Evolutionary conservation across 2,888 invertebrate genomes (phyloP).

Genomic region (Muscina levida): DNA sequence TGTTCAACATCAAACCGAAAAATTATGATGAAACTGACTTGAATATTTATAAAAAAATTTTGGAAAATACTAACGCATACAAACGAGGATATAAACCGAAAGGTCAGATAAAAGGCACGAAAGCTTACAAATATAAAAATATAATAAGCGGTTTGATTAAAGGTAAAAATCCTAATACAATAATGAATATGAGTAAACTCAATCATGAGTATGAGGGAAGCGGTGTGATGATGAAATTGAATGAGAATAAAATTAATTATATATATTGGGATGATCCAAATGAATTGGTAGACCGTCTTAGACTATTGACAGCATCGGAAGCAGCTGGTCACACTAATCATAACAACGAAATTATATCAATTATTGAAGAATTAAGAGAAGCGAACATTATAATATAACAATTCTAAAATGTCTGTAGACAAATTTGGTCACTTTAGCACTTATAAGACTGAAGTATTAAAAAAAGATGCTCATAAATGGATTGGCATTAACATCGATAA

Average conservation of each 20-base stretch:
- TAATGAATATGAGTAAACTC: too few relatives aligned
- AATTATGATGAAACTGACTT: too few relatives aligned
- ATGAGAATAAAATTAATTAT: conserved; percentile 50
- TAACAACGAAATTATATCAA: conserved; percentile 53
- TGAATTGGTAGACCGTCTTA: conserved; percentile 68
- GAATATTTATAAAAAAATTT: conserved; percentile 39
- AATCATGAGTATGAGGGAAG: too few relatives aligned
- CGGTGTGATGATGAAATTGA: neutral
- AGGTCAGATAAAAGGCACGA: too few relatives aligned
- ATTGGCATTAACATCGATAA: conserved; percentile 9
- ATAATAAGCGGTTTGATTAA: conserved; percentile 29
- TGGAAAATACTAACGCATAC: conserved; percentile 50
- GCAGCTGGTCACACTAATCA: conserved; percentile 68
- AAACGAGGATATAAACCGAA: conserved; percentile 44
- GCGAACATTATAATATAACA: conserved; percentile 43
- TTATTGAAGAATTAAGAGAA: conserved; percentile 43
- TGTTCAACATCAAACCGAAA: too few relatives aligned
- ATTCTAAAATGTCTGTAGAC: conserved; percentile 27
- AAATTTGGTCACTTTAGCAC: conserved; percentile 43
- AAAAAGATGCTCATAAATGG: neutral
- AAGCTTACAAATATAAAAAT: neutral
- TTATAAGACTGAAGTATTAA: too few relatives aligned
- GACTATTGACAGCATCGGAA: conserved; percentile 59
- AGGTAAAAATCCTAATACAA: too few relatives aligned
- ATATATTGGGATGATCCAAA: conserved; percentile 70